Base-by-base conservation (phyloP, 64 coral and sea anemone species). In the Catalaphyllia jardinei region DNA sequence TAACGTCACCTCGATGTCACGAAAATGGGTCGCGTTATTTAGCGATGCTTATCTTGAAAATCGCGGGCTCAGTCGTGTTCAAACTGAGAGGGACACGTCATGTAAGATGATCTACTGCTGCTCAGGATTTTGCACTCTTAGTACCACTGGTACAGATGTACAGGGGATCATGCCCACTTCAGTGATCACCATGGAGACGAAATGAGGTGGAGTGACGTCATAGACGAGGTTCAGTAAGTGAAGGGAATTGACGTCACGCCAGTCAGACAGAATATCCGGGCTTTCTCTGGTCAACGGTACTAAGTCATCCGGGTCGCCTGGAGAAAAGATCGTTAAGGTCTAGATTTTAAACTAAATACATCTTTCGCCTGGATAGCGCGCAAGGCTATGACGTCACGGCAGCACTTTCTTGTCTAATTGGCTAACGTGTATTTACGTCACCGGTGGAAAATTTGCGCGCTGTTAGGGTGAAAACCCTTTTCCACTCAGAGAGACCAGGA, bases 151-250 rank as follows among this genome's bases (percentile, higher is more conserved):
- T 22, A 99, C 97, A 79, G 97, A 99, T 0, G 97, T 99, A 35
- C 97, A 99, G 16, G 97, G 97, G 22, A 99, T 95, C 97, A 95
- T 99, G 18, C 97, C 97, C 4, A 99, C 94, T 93, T 99, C 97
- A 29, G 97, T 99, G 86, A 99, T 95, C 57, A 99, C 97, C 97
- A 99, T 99, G 79, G 97, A 95, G 72, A 99, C 80, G 50, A 99
- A 99, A 64, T 99, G 83, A 52, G 97, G 85, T 42, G 97, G 97
- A 52, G 97, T 99, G 55, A 99, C 88, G 64, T 99, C 97, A 81
- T 99, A 99, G 2, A 99, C 94, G 76, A 99, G 76, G 87, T 99
- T 99, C 67, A 99, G 74, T n/a, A 99, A 71, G 67, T 99, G 94
- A 20, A 99, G 91, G 1, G 97, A 89, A 62, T 83, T 87, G 73